Percentiles rank a stretch among this genome's conserved stretches.
Conservation (phyloP, 2,888 invertebrate species). For the Limnephilus marmoratus region DNA sequence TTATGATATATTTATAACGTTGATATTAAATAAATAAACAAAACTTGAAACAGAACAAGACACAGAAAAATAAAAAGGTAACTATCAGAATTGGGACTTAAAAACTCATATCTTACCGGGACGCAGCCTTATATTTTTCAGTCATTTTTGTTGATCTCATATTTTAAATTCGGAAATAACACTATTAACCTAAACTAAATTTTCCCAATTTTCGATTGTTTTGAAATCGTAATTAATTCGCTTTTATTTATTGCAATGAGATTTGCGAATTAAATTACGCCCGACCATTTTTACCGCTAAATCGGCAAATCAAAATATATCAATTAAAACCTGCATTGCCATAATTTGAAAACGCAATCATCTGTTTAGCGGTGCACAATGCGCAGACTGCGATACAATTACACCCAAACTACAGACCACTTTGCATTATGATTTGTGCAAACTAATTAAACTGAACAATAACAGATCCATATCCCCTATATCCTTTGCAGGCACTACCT, state of each 20-base stretch:
- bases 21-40: no score
- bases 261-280: background rate
- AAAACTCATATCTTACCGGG: no score
- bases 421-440: constrained; percentile 58
- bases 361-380: constrained; percentile 45
- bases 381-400: constrained; percentile 24
- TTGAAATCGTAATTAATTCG: background rate
- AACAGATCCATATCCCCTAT: constrained; percentile 34
- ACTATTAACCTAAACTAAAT: no score
- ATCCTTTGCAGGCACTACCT: background rate
- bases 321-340: constrained; percentile 29
- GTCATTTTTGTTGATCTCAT: no score
- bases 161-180: no score
- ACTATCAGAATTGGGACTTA: no score
- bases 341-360: constrained; percentile 45
- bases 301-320: constrained; percentile 30
- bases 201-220: background rate
- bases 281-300: background rate
- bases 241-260: background rate
- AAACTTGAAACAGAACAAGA: no score
- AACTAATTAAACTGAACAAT: constrained; percentile 61
- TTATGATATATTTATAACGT: no score
- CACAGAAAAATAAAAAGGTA: no score
- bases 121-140: no score
- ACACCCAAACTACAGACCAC: constrained; percentile 38